A percentile compares a stretch with the other conserved stretches of the same genome.
phyloP scores from a whole-genome alignment of 2,113 vertebrate species.

The Nycticryphes semicollaris region DNA sequence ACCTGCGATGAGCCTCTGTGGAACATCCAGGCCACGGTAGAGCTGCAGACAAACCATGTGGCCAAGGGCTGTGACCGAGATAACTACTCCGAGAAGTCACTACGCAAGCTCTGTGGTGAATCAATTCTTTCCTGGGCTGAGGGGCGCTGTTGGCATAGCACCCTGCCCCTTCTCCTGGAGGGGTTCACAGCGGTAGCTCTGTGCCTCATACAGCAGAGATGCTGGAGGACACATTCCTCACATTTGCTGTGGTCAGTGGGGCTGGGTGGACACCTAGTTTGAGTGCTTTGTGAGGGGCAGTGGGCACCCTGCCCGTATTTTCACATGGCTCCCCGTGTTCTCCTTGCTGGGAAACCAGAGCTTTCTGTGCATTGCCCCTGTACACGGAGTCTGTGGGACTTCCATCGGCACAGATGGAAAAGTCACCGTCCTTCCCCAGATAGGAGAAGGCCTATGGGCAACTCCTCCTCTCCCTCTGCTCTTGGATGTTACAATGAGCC shows the following conservation, averaged over 20 bases:
- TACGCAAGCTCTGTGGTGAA: constrained; percentile 92
- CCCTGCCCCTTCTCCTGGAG: background rate
- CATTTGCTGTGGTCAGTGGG: background rate
- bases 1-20: constrained; percentile 96
- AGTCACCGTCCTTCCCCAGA: background rate
- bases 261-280: background rate
- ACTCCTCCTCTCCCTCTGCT: background rate
- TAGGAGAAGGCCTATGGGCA: background rate
- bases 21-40: constrained; percentile 97
- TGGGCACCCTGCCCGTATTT: background rate
- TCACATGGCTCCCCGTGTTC: background rate
- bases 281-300: background rate
- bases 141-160: background rate
- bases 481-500: background rate
- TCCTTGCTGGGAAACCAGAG: background rate
- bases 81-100: constrained; percentile 94
- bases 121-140: background rate
- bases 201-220: background rate
- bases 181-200: background rate
- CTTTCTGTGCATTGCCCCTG: background rate
- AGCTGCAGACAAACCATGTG: constrained; percentile 95
- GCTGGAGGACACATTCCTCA: background rate
- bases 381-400: background rate
- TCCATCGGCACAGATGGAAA: background rate
- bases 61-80: constrained; percentile 97